These are phyloP conservation scores for Neomorphus geoffroyi DNA, from an alignment of 2,797 vertebrate genomes.

Conservation along the genomic window DNA sequence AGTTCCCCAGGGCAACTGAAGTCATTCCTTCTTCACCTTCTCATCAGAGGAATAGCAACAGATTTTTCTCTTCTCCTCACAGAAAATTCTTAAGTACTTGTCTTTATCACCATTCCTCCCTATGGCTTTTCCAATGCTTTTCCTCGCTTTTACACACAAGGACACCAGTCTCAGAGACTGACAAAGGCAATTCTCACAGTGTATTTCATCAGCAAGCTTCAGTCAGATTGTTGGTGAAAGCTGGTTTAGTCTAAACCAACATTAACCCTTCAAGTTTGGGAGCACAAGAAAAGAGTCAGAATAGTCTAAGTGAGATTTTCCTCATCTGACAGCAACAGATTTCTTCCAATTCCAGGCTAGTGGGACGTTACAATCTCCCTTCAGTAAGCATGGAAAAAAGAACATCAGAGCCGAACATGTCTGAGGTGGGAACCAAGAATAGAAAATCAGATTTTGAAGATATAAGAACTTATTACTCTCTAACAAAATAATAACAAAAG, in stretches of 20 bases:
- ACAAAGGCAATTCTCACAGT: background rate
- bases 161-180: background rate
- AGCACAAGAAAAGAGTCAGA: background rate
- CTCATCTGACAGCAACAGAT: background rate
- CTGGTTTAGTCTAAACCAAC: background rate
- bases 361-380: background rate
- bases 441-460: background rate
- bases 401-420: background rate
- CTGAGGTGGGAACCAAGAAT: background rate
- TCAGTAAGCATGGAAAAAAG: background rate
- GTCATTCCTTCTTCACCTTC: background rate
- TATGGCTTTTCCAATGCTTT: background rate
- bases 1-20: constrained; percentile 33
- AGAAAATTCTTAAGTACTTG: background rate
- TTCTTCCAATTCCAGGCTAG: background rate
- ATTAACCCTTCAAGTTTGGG: background rate
- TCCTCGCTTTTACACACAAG: background rate
- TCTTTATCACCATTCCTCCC: constrained; percentile 19
- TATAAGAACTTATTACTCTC: background rate
- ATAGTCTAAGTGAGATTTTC: background rate
- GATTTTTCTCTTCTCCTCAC: background rate
- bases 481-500: background rate
- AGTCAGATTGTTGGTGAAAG: background rate
- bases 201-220: background rate
- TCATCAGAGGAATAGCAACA: background rate